Evolutionary conservation across 1,140 invertebrate species (phyloP), one percentile per base, ranked within the genome.

Genomic region (Bombus pyrosoma): DNA sequence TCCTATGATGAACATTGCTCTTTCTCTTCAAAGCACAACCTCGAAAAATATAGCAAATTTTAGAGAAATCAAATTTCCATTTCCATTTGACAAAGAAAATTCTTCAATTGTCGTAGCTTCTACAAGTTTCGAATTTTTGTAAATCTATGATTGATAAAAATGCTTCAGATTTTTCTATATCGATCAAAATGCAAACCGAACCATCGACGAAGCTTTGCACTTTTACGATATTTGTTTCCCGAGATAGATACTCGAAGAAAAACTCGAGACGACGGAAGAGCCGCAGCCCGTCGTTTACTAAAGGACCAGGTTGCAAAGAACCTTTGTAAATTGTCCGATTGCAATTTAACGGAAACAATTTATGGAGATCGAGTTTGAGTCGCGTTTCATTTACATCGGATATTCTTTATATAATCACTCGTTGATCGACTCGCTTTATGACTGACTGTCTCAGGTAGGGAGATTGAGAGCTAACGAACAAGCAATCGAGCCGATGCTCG

Each of bases 341-440:
- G 10, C 47, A 28, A 39, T 77, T 64, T 43, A 59, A 43, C 37
- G 47, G 68, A 64, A 85, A 80, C 64, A 80, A 59, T 68, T 66
- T 72, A 74, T 57, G 78, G 28, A 64, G 71, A 81, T 74, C 28
- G 41, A 37, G 53, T 28, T 47, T 41, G 22, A 74, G 68, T 68
- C 34, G 57, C 69, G 84, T 85, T 75, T 57, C 78, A 74, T 81
- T 85, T 74, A 37, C 78, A 74, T 81, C 15, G 59, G n/a, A 34
- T 12, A 22, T 22, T 34, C 10, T 53, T 53, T 12, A n/a, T 37
- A 66, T 37, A 76, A 62, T 57, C 25, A 12, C 34, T 39, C n/a
- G 47, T 25, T 37, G 57, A 41, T 34, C 15, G 64, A 43, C 75
- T 34, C 25, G 34, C 28, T 84, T 79, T 12, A 71, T 62, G 57